Evolutionary conservation across 1,140 invertebrate genomes (phyloP), one percentile per base, ranked within the genome.

Genomic region (Goniozus legneri): DNA sequence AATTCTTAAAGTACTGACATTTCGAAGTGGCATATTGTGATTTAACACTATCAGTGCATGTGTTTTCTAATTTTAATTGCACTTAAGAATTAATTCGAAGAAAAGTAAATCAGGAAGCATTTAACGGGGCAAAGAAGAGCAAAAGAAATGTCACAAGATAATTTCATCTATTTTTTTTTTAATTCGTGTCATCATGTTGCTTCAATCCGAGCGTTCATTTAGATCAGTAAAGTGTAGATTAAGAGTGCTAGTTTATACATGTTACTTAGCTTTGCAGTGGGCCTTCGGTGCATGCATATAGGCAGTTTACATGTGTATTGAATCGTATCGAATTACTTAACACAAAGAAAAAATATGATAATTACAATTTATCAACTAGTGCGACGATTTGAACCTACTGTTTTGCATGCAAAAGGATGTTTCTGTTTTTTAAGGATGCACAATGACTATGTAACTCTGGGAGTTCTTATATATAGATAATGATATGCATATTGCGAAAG

Each of bases 371-470:
- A n/a, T n/a, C 13, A 33, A 33, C 14, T 33, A 33, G 14, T 33
- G 31, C 31, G 55, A 47, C 30, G 42, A 50, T 41, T 52, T 48
- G 38, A 55, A 60, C 34, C 43, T 48, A 54, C 58, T 42, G 44
- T 67, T n/a, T 69, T 73, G 73, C 72, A 76, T 76, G 73, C 60
- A 54, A 64, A 60, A 69, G 53, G 56, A 61, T 48, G 55, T 69
- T 72, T 70, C 47, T 66, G 51, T 70, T 69, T 63, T n/a, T 72
- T 67, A 74, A 73, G 72, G 73, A 75, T 76, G 73, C 73, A 76
- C 73, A 76, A 75, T 76, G 73, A 76, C 71, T 75, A 76, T 76
- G 72, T 73, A 72, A 67, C 66, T 67, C 58, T 62, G 59, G 52
- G 61, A 60, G 64, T 59, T 60, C 53, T 54, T 61, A 45, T 63